Evolutionary conservation across 1,140 invertebrate species (phyloP).

Genomic region (Thaumetopoea pityocampa): DNA sequence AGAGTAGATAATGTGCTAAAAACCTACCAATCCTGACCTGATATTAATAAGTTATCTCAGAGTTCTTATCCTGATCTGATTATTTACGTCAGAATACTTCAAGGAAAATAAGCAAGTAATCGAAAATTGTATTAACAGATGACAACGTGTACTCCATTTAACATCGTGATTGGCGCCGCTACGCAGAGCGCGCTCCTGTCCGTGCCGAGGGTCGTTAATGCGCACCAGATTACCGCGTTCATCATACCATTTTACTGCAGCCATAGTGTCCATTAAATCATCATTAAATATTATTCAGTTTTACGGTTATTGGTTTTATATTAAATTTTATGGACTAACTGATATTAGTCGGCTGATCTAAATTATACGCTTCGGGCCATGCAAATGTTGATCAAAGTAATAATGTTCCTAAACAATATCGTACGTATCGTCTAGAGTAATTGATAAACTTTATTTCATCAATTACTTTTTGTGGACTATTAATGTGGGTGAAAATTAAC

Average conservation of each 20-base stretch:
- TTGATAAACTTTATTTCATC: too few relatives aligned
- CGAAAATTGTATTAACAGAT: constrained; percentile 1
- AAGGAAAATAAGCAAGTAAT: constrained; percentile 13
- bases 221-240: constrained; percentile 34
- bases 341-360: constrained; percentile 3
- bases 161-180: constrained; percentile 29
- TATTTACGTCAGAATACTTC: neutral
- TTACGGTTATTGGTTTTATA: constrained; percentile 33
- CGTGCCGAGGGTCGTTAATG: constrained; percentile 35
- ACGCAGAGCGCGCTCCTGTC: constrained; percentile 14
- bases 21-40: too few relatives aligned
- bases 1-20: too few relatives aligned
- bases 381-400: constrained; percentile 13
- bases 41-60: constrained; percentile 3
- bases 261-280: constrained; percentile 29
- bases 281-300: constrained; percentile 32
- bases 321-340: constrained; percentile 17
- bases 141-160: constrained; percentile 17
- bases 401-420: constrained; percentile 11
- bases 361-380: constrained; percentile 12
- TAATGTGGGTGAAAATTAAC: too few relatives aligned
- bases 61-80: neutral
- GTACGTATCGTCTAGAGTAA: too few relatives aligned
- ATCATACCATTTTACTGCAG: constrained; percentile 40
- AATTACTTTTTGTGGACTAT: too few relatives aligned